phyloP scores from a whole-genome alignment of 2,797 vertebrate genomes.

The Hoplostethus atlanticus region DNA sequence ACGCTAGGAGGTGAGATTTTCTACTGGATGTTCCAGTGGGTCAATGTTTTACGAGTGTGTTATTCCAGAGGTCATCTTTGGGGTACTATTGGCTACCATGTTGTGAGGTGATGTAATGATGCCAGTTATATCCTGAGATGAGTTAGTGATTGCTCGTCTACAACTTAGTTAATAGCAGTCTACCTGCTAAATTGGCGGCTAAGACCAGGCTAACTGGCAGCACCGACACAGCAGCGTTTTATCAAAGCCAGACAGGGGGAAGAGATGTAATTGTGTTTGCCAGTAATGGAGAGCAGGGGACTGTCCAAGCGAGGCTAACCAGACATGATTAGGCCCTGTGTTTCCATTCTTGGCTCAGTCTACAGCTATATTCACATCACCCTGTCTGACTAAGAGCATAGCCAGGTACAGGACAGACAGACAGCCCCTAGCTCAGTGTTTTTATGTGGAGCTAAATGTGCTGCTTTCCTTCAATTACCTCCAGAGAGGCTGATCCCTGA shows the following conservation, averaged over 20 bases:
- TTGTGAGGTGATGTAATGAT: slow-evolving; percentile 1
- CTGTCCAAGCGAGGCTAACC: slow-evolving; percentile 77
- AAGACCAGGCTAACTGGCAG: slow-evolving; percentile 45
- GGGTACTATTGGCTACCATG: background rate
- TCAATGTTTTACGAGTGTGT: background rate
- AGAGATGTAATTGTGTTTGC: slow-evolving; percentile 82
- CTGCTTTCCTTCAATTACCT: slow-evolving; percentile 75
- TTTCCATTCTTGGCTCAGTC: slow-evolving; percentile 70
- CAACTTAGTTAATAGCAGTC: slow-evolving; percentile 47
- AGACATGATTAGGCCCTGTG: slow-evolving; percentile 73
- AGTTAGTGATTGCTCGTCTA: slow-evolving; percentile 30
- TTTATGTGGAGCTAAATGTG: slow-evolving; percentile 66
- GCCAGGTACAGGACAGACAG: slow-evolving; percentile 53
- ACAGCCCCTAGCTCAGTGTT: slow-evolving; percentile 39
- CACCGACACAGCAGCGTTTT: slow-evolving; percentile 47
- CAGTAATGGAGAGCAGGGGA: slow-evolving; percentile 77
- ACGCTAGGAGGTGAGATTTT: too few species aligned
- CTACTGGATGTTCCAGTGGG: background rate
- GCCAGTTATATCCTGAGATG: slow-evolving; percentile 33
- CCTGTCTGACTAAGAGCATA: slow-evolving; percentile 57
- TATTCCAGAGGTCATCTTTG: background rate
- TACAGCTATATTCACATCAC: slow-evolving; percentile 49
- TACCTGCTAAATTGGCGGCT: slow-evolving; percentile 57
- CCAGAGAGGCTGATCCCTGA: slow-evolving; percentile 40
- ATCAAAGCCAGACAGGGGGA: slow-evolving; percentile 64